Base-by-base conservation (phyloP, 1,140 invertebrate species). In the Asobara japonica region DNA sequence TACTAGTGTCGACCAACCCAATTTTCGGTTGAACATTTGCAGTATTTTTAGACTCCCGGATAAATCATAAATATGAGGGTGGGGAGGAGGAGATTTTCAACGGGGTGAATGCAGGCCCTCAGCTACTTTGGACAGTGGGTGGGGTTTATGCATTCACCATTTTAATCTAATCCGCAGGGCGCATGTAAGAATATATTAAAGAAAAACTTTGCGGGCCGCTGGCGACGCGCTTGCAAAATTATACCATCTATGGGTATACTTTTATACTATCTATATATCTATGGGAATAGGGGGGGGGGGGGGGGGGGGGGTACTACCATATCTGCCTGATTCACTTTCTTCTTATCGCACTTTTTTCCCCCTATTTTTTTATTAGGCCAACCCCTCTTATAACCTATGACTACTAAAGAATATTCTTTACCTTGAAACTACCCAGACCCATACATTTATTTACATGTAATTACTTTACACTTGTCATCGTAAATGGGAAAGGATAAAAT, bases 101-200 rank as follows among this genome's bases (percentile, higher is more conserved):
- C 60, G 69, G 69, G 36, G 56, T 61, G 41, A 30, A 25, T 13
- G n/a, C 27, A 16, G n/a, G 69, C n/a, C 18, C 45, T 31, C 45
- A 69, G 69, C 69, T 74, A 64, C 61, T 60, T 73, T 45, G 70
- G 66, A 51, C 65, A 72, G 48, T 38, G 36, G 33, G 65, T 45
- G 48, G 51, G 61, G 60, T 80, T 83, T 84, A 83, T 84, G 79
- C 80, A 81, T 83, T 82, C 79, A 78, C 81, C 82, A 80, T 83
- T 86, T 85, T 86, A 87, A 87, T 87, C 84, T 86, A 87, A 87
- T 87, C 85, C 82, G 77, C 80, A 74, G 56, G 78, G 77, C 78
- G 80, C 84, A 80, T 86, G 84, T 86, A 86, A 85, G 84, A 87
- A 87, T 87, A 87, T 85, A 86, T 87, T 86, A 84, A 86, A 83